These are phyloP conservation scores for Ptychadena robeensis DNA, from an alignment of 2,797 vertebrate species.

Conservation along the genomic window DNA sequence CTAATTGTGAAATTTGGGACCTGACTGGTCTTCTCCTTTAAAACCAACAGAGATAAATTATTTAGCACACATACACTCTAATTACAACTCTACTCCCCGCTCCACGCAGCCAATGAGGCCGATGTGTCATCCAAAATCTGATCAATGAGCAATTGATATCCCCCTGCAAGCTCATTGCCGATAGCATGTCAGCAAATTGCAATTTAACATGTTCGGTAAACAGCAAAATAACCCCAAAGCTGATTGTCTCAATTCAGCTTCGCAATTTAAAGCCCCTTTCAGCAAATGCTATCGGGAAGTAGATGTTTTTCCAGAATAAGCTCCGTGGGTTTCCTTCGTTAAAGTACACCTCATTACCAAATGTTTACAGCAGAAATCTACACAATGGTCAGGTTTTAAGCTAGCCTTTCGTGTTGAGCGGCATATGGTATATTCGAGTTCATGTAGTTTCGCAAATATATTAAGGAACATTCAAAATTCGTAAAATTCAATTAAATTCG, in stretches of 20 bases:
- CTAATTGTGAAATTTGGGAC: neutral
- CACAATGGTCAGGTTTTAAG: neutral
- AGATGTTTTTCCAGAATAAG: neutral
- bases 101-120: slow-evolving; percentile 17
- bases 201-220: slow-evolving; percentile 28
- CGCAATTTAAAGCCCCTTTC: neutral
- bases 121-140: slow-evolving; percentile 27
- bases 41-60: slow-evolving; percentile 43
- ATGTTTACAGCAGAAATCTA: neutral
- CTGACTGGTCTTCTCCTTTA: neutral
- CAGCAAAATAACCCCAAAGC: neutral
- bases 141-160: slow-evolving; percentile 53
- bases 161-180: slow-evolving; percentile 16
- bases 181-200: slow-evolving; percentile 31
- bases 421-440: too few relatives aligned
- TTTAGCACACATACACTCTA: slow-evolving; percentile 42
- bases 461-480: too few relatives aligned
- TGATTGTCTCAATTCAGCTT: neutral
- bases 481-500: too few relatives aligned
- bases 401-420: too few relatives aligned
- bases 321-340: neutral
- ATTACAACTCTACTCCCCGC: slow-evolving; percentile 30
- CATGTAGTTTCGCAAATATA: too few relatives aligned
- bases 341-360: neutral
- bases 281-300: neutral